Evolutionary conservation across 1,140 invertebrate genomes (phyloP), one percentile per base, ranked within the genome.

Genomic region (Chlorops oryzae): DNA sequence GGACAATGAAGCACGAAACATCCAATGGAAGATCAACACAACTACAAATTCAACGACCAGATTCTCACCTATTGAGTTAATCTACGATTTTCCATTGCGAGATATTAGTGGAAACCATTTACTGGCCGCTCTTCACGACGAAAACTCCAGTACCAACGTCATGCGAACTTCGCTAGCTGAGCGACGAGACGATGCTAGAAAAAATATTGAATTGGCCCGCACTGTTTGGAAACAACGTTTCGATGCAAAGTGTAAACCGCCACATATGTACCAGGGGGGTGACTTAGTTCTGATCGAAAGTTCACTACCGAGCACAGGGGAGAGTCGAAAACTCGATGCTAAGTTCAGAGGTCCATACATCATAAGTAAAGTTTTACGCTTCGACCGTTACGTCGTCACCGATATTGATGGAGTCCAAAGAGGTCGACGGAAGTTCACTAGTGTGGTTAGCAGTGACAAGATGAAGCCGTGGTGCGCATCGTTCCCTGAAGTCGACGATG

Each of bases 321-420:
- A 48, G n/a, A 51, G 42, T 18, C 43, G 45, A 41, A 66, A 66
- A 50, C 39, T 59, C 3, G 47, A 57, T n/a, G 52, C 57, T 9
- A 53, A 57, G 47, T 64, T 50, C 35, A 50, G 48, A 25, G 61
- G 61, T 1, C 61, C 61, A 7, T 67, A 60, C 22, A 20, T 37
- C 23, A 48, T 65, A 13, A 45, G 20, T 12, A 39, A 39, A 27
- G 47, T 40, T 9, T 15, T 50, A 5, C 12, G 47, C 6, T 49
- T 55, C 37, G 47, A 55, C 38, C 49, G 58, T 7, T 57, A 57
- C 23, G 15, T 59, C 2, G n/a, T n/a, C n/a, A n/a, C n/a, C n/a
- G n/a, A n/a, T n/a, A n/a, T n/a, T n/a, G n/a, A n/a, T n/a, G n/a
- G n/a, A n/a, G n/a, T n/a, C n/a, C n/a, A n/a, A n/a, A n/a, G n/a